phyloP scores from a whole-genome alignment of 2,797 vertebrate genomes.

The Pangasius sanitwongsei region DNA sequence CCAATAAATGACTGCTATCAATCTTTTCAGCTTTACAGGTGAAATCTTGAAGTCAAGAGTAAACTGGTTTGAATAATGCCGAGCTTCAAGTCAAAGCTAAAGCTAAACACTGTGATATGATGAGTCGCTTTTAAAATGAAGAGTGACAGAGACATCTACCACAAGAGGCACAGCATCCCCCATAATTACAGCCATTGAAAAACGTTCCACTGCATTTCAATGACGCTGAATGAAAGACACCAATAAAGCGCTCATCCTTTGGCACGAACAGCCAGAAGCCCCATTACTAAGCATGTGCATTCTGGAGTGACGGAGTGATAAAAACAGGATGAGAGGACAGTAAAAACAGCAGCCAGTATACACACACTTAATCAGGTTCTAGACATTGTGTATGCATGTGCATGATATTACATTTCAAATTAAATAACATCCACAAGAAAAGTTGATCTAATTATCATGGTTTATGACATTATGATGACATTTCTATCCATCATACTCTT shows the following conservation, averaged over 20 bases:
- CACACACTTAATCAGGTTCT: not conserved
- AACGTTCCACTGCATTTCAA: slow-evolving; percentile 34
- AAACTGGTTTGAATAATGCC: not conserved
- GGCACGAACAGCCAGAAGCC: slow-evolving; percentile 19
- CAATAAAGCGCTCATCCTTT: slow-evolving; percentile 43
- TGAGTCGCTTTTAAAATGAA: slow-evolving; percentile 15
- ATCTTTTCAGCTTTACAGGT: not conserved
- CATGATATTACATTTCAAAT: not conserved
- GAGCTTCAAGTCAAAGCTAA: not conserved
- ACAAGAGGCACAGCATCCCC: slow-evolving; percentile 22
- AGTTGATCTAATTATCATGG: not conserved
- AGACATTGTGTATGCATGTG: not conserved
- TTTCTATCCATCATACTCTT: not conserved
- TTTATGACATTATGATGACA: not conserved
- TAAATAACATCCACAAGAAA: not conserved
- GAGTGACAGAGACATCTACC: slow-evolving; percentile 28
- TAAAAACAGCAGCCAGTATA: not conserved
- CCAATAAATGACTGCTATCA: not conserved
- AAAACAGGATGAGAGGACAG: slow-evolving; percentile 35
- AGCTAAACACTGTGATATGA: not conserved
- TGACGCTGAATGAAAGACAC: slow-evolving; percentile 29
- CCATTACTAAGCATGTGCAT: slow-evolving; percentile 28
- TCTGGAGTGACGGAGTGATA: slow-evolving; percentile 47
- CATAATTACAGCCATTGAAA: slow-evolving; percentile 44
- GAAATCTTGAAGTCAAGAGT: not conserved